These are phyloP conservation scores for Apodemia duryi DNA, from an alignment of 2,888 invertebrate genomes.

Conservation along the genomic window DNA sequence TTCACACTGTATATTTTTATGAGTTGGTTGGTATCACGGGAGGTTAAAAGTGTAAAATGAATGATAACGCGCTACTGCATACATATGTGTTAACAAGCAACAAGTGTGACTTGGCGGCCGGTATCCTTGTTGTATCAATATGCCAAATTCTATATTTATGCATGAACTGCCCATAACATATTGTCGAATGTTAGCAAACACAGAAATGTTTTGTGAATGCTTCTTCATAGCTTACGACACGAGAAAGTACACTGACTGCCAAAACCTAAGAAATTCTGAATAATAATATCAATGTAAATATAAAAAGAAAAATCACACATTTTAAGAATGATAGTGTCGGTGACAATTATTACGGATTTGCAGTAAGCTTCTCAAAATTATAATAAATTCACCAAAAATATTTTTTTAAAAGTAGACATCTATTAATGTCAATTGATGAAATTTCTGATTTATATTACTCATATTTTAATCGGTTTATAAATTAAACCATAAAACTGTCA, in stretches of 20 bases:
- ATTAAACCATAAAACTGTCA: too few relatives aligned
- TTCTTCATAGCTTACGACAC: background rate
- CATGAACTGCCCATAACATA: background rate
- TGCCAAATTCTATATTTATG: slow-evolving; percentile 2
- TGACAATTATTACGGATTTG: too few relatives aligned
- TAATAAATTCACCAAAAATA: too few relatives aligned
- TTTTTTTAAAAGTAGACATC: too few relatives aligned
- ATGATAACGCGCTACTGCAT: background rate
- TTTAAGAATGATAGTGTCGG: too few relatives aligned
- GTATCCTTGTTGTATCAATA: background rate
- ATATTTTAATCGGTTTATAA: too few relatives aligned
- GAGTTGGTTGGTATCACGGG: background rate
- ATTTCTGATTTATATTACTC: too few relatives aligned
- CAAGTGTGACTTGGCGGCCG: background rate
- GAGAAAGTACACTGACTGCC: background rate
- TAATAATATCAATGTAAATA: too few relatives aligned
- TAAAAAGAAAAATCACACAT: too few relatives aligned
- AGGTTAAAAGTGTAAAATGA: slow-evolving; percentile 5
- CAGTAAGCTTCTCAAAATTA: too few relatives aligned
- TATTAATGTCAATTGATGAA: too few relatives aligned
- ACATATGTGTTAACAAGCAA: background rate
- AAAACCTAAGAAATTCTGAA: background rate
- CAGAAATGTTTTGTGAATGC: background rate
- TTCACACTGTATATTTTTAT: too few relatives aligned
- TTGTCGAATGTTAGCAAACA: slow-evolving; percentile 5